phyloP scores from a whole-genome alignment of 2,113 vertebrate genomes.

The Nibea coibor region DNA sequence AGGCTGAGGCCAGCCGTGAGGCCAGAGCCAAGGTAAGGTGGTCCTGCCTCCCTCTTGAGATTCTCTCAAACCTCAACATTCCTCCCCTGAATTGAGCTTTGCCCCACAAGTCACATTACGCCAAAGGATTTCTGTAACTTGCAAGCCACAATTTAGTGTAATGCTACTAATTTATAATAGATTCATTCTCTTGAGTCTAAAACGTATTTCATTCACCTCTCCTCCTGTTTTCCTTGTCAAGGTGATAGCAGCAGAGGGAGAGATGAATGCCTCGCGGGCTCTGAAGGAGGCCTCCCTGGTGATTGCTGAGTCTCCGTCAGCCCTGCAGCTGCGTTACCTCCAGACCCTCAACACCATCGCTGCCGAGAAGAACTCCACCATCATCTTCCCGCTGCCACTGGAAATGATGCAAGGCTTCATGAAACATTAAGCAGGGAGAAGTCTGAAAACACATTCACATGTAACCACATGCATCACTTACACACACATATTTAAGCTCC shows the following conservation, averaged over 20 bases:
- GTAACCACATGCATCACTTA: background rate
- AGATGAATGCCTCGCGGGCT: slow-evolving; percentile 92
- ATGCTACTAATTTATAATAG: background rate
- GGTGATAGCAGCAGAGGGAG: slow-evolving; percentile 94
- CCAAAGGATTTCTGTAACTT: background rate
- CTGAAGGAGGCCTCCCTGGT: slow-evolving; percentile 94
- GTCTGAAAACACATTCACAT: background rate
- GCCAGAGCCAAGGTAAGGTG: slow-evolving; percentile 92
- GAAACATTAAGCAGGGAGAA: slow-evolving; percentile 55
- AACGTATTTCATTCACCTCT: background rate
- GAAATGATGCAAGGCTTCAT: slow-evolving; percentile 87
- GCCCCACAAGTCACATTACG: background rate
- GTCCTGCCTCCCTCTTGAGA: background rate
- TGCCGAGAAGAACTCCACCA: slow-evolving; percentile 93
- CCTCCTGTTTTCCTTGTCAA: slow-evolving; percentile 47
- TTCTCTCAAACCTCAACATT: background rate
- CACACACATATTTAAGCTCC: background rate
- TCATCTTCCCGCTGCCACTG: slow-evolving; percentile 93
- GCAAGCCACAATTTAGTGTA: background rate
- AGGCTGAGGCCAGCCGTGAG: slow-evolving; percentile 93
- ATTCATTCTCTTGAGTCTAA: background rate
- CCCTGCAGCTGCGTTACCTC: slow-evolving; percentile 94
- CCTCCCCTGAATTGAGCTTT: background rate
- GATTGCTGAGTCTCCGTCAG: slow-evolving; percentile 91
- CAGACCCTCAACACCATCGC: slow-evolving; percentile 94